Base-by-base conservation (phyloP, 2,888 invertebrate species). In the Laspeyria flexula region DNA sequence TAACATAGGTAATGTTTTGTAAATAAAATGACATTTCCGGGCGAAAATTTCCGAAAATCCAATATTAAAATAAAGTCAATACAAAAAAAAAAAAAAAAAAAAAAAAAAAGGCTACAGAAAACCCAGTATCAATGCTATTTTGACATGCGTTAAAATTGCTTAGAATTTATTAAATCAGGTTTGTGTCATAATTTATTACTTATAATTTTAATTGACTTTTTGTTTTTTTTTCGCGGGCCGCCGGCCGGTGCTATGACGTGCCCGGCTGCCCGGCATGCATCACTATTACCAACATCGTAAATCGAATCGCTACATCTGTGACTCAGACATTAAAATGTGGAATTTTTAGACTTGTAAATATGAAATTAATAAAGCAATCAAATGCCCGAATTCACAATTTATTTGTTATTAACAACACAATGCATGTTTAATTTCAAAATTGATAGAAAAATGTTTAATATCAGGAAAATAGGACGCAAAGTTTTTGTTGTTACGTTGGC, bases 401-500 rank as follows among this genome's bases (percentile, higher is more conserved):
- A 35, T 30, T 51, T 37, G 13, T 30, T 9, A n/a, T 23, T 12
- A 15, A 12, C 1, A 31, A 25, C 40, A 27, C 41, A 39, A 43
- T 39, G 11, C n/a, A 7, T 12, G 3, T 44, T 37, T 18, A 6
- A 9, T 33, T 11, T 15, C 11, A 13, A 43, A 38, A 40, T 34
- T 27, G 4, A 31, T 34, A 45, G 42, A 45, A 48, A 42, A 40
- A 52, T 10, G 11, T 0, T 31, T 49, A 48, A 45, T 33, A 48
- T 43, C 51, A 35, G 21, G 37, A 60, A 60, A 66, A 42, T 56
- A 55, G 56, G 75, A 76, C 71, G 71, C 70, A 46, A 50, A 53
- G 38, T 56, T 59, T 25, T 25, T 60, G 55, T 58, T 50, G 47
- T 56, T 40, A 71, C 29, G 83, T 88, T 90, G 90, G 84, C 71